Evolutionary conservation across 2,888 invertebrate genomes (phyloP), one percentile per base, ranked within the genome.

Genomic region (Philereme transversata): DNA sequence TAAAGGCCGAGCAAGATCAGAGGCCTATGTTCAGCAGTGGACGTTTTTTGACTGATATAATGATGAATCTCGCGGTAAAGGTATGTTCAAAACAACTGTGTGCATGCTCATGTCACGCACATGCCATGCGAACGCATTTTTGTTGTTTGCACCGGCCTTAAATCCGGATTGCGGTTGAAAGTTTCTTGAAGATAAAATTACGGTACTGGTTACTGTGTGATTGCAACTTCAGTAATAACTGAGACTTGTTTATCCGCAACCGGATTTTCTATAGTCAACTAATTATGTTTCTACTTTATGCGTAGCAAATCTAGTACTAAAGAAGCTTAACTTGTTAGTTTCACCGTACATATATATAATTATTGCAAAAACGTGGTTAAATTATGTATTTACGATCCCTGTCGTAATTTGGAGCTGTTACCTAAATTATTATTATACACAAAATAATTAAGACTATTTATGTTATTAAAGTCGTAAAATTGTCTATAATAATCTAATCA

Each of bases 401-500:
- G 43, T 49, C 60, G 48, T 57, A 40, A 43, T 64, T 62, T 60
- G 41, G 40, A 50, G 38, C 7, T 59, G 41, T 53, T 57, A 33
- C 46, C 59, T 38, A 61, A 66, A 62, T 64, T 61, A 47, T 57
- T 58, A 57, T 53, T 59, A 63, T 59, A 50, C 62, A 68, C 55
- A 63, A 50, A 52, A 47, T 60, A 60, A 66, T 62, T 62, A 61
- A 59, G 38, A 47, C 61, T 65, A 56, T 64, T 61, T 54, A 55
- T 22, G 56, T 56, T 49, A 53, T 60, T 60, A 53, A 35, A 60
- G 54, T 57, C 53, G 52, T 65, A 57, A 57, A 62, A 50, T 49
- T 38, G 40, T 40, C 36, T 50, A 49, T 57, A 46, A 47, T 52
- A 43, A 50, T 53, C 40, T 56, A 60, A 62, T 55, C 44, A 33